Evolutionary conservation across 2,113 vertebrate genomes (phyloP), one percentile per base, ranked within the genome.

Genomic region (Myocastor coypus): DNA sequence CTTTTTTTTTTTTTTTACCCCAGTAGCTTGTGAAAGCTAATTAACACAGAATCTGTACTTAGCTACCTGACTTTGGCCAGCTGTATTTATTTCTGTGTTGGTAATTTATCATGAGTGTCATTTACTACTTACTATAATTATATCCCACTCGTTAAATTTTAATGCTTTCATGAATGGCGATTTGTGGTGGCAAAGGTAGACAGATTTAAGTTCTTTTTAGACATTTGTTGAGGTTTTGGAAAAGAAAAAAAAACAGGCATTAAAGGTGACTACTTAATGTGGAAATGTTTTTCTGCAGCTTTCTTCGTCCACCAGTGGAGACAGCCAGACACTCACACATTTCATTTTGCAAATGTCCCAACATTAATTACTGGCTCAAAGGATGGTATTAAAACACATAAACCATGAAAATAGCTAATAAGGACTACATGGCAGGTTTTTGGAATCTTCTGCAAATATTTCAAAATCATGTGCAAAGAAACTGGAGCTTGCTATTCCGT

Each of bases 91-190:
- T 90, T 94, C 59, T 84, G 1, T 12, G 9, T 64, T 52, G n/a
- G 57, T 69, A 89, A 83, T 30, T 75, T 9, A 66, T 46, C 52
- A n/a, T 24, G 19, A 14, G 52, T 87, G 63, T 34, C 42, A 89
- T 42, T 82, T 78, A 7, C 19, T 87, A 50, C 50, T 93, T 93
- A 82, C 14, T 78, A 26, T 8, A 77, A 28, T 66, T 92, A 42
- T 46, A 5, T n/a, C 13, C 42, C 40, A 55, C 20, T 55, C 63
- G 80, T 7, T 40, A 66, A 13, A 77, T 84, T 92, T 90, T 84
- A 92, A 87, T 87, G 89, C 28, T 20, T 5, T 92, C 14, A 92
- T 64, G 20, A 96, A 50, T 26, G 82, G n/a, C 88, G 30, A 63
- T n/a, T 80, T 93, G 28, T 73, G 22, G 22, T 89, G 13, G 68